Evolutionary conservation across 2,888 invertebrate genomes (phyloP).

Genomic region (Lobophora halterata): DNA sequence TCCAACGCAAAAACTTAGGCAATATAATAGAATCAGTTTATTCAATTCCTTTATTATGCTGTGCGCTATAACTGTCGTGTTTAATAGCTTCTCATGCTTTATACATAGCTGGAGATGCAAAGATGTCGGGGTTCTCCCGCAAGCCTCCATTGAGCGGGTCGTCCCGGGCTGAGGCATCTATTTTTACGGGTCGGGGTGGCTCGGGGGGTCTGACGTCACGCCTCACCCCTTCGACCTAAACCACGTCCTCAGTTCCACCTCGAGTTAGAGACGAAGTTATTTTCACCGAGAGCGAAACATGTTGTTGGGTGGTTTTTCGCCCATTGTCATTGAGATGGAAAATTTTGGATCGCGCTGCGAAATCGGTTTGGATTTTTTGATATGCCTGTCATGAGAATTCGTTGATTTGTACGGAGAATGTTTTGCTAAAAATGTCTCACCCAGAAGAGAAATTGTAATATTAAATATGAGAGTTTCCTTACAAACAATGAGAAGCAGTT

Average conservation of each 20-base stretch:
- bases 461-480: too few relatives aligned
- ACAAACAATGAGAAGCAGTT: constrained; percentile 13
- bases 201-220: constrained; percentile 52
- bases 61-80: constrained; percentile 15
- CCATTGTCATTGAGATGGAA: constrained; percentile 44
- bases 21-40: constrained; percentile 8
- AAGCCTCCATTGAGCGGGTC: constrained; percentile 64
- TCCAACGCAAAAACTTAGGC: constrained; percentile 16
- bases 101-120: constrained; percentile 23
- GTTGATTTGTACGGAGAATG: constrained; percentile 12
- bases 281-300: constrained; percentile 51
- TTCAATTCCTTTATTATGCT: constrained; percentile 19
- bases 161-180: constrained; percentile 67
- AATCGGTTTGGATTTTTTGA: constrained; percentile 34
- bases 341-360: constrained; percentile 41
- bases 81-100: constrained; percentile 18
- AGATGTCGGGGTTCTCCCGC: constrained; percentile 29
- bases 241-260: constrained; percentile 34
- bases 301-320: constrained; percentile 42
- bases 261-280: constrained; percentile 44
- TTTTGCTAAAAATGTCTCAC: neutral
- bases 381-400: constrained; percentile 19
- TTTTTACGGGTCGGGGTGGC: constrained; percentile 66
- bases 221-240: constrained; percentile 37
- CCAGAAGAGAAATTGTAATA: too few relatives aligned